Evolutionary conservation across 2,113 vertebrate genomes (phyloP).

Genomic region (Gobius niger): DNA sequence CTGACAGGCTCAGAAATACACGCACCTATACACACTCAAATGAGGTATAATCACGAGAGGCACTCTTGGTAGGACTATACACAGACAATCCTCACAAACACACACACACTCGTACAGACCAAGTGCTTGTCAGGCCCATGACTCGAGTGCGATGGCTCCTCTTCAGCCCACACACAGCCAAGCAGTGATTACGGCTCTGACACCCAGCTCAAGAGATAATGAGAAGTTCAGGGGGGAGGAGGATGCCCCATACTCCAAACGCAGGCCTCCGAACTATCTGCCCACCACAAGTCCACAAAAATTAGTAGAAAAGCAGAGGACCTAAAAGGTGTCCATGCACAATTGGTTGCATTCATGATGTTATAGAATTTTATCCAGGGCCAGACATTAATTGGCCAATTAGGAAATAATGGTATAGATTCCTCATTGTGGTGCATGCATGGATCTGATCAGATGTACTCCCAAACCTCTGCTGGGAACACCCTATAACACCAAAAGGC

Average conservation of each 20-base stretch:
- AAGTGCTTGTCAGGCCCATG: conserved; percentile 28
- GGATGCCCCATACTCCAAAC: conserved; percentile 7
- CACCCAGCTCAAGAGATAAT: conserved; percentile 56
- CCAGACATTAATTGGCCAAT: too few species aligned
- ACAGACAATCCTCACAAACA: conserved; percentile 2
- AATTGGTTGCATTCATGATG: conserved; percentile 2
- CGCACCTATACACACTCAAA: conserved; percentile 36
- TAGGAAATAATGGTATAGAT: too few species aligned
- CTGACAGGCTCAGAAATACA: conserved; percentile 46
- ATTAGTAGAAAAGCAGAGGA: conserved; percentile 9
- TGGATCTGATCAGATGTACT: too few species aligned
- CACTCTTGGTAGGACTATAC: conserved; percentile 9
- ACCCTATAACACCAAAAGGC: too few species aligned
- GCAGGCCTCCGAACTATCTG: conserved; percentile 6
- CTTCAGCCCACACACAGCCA: conserved; percentile 55
- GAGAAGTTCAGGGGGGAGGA: conserved; percentile 37
- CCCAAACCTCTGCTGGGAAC: too few species aligned
- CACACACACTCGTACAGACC: conserved; percentile 12
- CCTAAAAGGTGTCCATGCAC: conserved; percentile 13
- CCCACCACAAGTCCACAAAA: conserved; percentile 38
- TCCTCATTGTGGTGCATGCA: too few species aligned
- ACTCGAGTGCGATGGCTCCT: conserved; percentile 46
- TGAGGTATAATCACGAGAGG: conserved; percentile 31
- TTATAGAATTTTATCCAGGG: too few species aligned
- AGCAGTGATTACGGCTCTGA: conserved; percentile 42